Conservation (phyloP, 2,113 vertebrate genomes). For the Ochotona princeps region DNA sequence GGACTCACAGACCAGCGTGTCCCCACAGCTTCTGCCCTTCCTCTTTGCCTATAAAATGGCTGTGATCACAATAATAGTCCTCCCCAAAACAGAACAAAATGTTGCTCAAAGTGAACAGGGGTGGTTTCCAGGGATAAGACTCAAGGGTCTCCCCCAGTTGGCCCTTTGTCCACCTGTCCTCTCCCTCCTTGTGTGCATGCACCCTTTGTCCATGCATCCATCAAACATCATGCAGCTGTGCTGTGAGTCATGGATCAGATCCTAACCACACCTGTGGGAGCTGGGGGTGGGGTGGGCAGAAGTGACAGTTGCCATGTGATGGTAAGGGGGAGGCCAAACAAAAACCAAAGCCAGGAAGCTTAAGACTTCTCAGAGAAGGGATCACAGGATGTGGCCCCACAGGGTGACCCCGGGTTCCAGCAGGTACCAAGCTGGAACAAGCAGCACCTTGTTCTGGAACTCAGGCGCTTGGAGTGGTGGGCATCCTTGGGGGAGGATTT, state of each 20-base stretch:
- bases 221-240: background rate
- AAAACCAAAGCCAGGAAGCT: background rate
- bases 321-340: background rate
- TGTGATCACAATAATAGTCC: background rate
- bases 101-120: background rate
- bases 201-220: background rate
- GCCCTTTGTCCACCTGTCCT: background rate
- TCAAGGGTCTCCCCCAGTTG: background rate
- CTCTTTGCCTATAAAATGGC: background rate
- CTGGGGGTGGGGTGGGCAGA: background rate
- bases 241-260: background rate
- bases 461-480: background rate
- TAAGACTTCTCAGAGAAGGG: background rate
- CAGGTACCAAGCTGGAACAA: background rate
- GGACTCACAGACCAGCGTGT: too few relatives aligned
- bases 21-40: background rate
- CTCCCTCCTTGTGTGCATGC: too few relatives aligned
- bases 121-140: background rate
- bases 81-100: background rate
- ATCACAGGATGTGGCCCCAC: background rate
- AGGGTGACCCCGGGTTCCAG: background rate
- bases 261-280: background rate
- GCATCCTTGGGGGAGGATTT: background rate
- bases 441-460: background rate
- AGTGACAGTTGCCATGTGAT: background rate